These are phyloP conservation scores for Aproaerema taeniolella DNA, from an alignment of 2,888 invertebrate species.

Conservation along the genomic window DNA sequence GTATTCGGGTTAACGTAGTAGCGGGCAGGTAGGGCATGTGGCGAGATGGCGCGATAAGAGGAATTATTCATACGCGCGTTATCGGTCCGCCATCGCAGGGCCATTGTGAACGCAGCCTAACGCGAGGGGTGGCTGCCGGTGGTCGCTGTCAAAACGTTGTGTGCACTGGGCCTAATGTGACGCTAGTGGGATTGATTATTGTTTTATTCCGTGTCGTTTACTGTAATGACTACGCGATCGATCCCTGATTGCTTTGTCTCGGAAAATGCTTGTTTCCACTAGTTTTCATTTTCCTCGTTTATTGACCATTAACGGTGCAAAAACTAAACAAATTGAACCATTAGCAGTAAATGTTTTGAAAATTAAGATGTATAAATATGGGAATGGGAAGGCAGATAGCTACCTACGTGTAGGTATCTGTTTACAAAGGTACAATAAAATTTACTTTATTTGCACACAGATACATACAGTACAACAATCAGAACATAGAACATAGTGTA, in stretches of 20 bases:
- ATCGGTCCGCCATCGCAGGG: constrained; percentile 72
- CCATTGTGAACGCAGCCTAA: constrained; percentile 67
- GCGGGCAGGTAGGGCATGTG: constrained; percentile 74
- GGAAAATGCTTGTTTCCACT: constrained; percentile 5
- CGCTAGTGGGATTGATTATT: constrained; percentile 61
- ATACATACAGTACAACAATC: too few relatives aligned
- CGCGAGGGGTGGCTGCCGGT: constrained; percentile 69
- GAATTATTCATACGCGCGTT: constrained; percentile 76
- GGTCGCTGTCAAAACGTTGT: constrained; percentile 70
- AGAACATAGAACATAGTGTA: too few relatives aligned
- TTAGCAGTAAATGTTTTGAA: too few relatives aligned
- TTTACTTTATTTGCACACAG: too few relatives aligned
- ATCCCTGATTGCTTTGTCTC: constrained; percentile 1
- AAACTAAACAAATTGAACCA: too few relatives aligned
- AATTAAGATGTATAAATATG: too few relatives aligned
- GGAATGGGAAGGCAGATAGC: too few relatives aligned
- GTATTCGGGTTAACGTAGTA: constrained; percentile 54
- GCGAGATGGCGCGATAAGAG: constrained; percentile 74
- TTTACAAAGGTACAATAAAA: too few relatives aligned
- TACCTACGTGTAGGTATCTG: too few relatives aligned
- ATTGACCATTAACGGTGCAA: constrained; percentile 18
- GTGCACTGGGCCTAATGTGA: constrained; percentile 61
- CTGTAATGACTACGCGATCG: constrained; percentile 28
- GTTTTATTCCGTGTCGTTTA: constrained; percentile 50
- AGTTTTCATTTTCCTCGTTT: constrained; percentile 17